Evolutionary conservation across 2,113 vertebrate species (phyloP), one percentile per base, ranked within the genome.

Genomic region (Plestiodon gilberti): DNA sequence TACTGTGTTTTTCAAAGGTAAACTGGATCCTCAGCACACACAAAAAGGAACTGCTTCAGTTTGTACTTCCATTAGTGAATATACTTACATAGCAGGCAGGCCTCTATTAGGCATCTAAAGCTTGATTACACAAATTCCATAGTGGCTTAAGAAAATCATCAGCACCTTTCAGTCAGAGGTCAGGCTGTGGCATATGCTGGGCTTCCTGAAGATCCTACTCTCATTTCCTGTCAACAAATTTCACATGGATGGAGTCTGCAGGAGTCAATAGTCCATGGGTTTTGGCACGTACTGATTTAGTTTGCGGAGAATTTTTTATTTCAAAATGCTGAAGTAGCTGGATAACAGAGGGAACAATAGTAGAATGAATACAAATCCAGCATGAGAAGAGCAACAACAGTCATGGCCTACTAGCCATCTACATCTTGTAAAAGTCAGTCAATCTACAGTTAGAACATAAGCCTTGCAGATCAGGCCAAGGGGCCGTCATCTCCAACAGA

Each of bases 251-350:
- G 62, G 96, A 94, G 0, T 86, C 94, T 73, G 89, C 96, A 10
- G 98, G 98, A 78, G 96, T 96, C 85, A 99, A 96, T 80, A 99
- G 96, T 85, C 98, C 98, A 0, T 98, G 98, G 28, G 98, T 98
- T 96, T 98, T 98, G 81, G 98, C 97, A 33, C 43, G 91, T 92
- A 98, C 95, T 1, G 96, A 90, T 71, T 93, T 67, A 0, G 97
- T 97, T 90, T 96, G 85, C 17, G 98, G 95, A 87, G 97, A 97
- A 70, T 90, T 23, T 82, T 95, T 93, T 8, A 99, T 97, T 92
- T 96, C 95, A 94, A 99, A 99, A 90, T 93, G 97, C 83, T 98
- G 98, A 92, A 99, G 97, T 77, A 99, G 92, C 98, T 99, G 95
- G 48, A 84, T 86, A 52, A 92, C 35, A 94, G 81, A 91, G 2